phyloP scores from a whole-genome alignment of 2,888 invertebrate species.

The Drosophila paramelanica region DNA sequence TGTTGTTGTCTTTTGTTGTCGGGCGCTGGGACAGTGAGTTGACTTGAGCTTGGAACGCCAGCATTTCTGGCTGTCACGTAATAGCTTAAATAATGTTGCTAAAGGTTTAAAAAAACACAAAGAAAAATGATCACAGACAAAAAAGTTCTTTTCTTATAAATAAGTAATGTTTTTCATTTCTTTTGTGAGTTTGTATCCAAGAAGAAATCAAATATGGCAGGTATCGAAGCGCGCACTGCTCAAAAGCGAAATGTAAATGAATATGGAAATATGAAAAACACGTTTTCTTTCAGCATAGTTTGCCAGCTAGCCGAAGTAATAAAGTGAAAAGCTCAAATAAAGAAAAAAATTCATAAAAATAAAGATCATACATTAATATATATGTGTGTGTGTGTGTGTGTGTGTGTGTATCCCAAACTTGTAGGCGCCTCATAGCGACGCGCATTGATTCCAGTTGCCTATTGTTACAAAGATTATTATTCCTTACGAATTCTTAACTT shows the following conservation, averaged over 20 bases:
- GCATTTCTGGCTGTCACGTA: constrained; percentile 53
- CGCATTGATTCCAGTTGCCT: constrained; percentile 35
- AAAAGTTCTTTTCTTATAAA: constrained; percentile 23
- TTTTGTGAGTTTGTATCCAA: constrained; percentile 12
- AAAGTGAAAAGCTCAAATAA: constrained; percentile 66
- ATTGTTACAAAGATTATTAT: constrained; percentile 21
- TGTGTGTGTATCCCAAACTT: constrained; percentile 22
- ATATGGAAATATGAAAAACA: constrained; percentile 75
- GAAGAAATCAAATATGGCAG: constrained; percentile 22
- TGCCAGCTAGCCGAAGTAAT: constrained; percentile 24
- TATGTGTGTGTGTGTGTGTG: constrained; percentile 7
- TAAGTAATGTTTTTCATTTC: constrained; percentile 17
- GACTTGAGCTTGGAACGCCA: constrained; percentile 41
- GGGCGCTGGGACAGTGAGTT: constrained; percentile 21
- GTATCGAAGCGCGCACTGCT: constrained; percentile 16
- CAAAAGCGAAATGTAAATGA: constrained; percentile 60
- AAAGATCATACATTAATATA: constrained; percentile 38
- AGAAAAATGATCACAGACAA: constrained; percentile 33
- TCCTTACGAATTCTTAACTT: constrained; percentile 33
- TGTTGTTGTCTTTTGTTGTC: constrained; percentile 25
- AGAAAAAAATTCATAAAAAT: constrained; percentile 60
- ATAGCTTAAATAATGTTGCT: constrained; percentile 30
- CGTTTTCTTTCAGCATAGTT: constrained; percentile 52
- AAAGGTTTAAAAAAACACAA: constrained; percentile 5
- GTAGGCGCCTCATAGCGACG: constrained; percentile 46